A percentile compares a stretch with the other conserved stretches of the same genome.
Conservation (phyloP, 2,888 invertebrate genomes). For the Sphinx pinastri region DNA sequence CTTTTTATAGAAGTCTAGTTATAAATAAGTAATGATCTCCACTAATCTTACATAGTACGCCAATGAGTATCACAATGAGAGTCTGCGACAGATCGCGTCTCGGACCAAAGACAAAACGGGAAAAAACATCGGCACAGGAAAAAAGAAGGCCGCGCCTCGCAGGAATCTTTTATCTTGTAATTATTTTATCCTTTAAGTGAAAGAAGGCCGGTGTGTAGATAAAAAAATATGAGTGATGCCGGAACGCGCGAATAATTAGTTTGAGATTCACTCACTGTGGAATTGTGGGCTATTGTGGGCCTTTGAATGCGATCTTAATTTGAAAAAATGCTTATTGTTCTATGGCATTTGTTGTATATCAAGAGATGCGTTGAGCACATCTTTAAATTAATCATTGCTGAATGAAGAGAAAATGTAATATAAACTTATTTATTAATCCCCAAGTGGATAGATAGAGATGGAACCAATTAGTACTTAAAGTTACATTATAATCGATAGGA, state of each 20-base stretch:
- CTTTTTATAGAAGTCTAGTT: no score
- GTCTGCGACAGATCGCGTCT: conserved; percentile 71
- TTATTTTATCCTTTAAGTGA: conserved; percentile 83
- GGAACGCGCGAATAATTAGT: conserved; percentile 67
- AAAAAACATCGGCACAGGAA: conserved; percentile 52
- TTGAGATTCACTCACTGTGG: conserved; percentile 65
- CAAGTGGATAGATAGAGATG: no score
- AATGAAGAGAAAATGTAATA: not conserved
- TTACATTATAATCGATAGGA: no score
- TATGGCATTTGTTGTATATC: conserved; percentile 1
- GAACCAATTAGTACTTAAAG: no score
- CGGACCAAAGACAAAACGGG: conserved; percentile 56
- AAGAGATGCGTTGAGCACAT: not conserved
- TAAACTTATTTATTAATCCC: no score
- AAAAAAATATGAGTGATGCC: conserved; percentile 53
- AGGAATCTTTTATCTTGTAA: conserved; percentile 81
- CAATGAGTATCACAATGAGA: conserved; percentile 72
- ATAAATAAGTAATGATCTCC: conserved; percentile 43
- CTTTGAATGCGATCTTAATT: conserved; percentile 47
- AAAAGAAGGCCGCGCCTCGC: conserved; percentile 48
- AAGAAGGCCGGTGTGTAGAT: conserved; percentile 65
- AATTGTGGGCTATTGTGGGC: conserved; percentile 51
- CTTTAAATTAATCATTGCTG: not conserved
- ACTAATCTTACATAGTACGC: conserved; percentile 42
- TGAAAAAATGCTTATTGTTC: conserved; percentile 7